Base-by-base conservation (phyloP, 2,888 invertebrate species). In the Balanococcus diminutus region DNA sequence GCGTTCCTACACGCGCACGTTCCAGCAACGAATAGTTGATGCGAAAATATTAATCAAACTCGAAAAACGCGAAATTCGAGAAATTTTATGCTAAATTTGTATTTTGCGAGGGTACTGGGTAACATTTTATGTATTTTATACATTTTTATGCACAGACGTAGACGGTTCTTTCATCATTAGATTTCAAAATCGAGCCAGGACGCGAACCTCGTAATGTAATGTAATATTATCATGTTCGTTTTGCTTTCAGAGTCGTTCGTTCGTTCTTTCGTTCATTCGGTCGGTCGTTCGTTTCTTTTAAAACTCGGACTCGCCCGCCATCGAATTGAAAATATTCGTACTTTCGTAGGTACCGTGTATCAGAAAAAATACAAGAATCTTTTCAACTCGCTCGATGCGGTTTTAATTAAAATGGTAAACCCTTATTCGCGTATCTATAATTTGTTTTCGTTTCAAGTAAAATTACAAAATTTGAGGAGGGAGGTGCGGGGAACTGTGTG, bases 31-130 rank as follows among this genome's bases (percentile, higher is more conserved):
- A 19, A 51, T 67, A 25, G 25, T 67, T 67, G 2, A 75, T 75
- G 75, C 75, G 32, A 75, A 75, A 75, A 75, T 75, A 75, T 75
- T 75, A 75, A 75, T 75, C 75, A 75, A 75, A 75, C 32, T 75
- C 28, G n/a, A n/a, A 19, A 51, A 75, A 75, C 32, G 75, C 32
- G 19, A 75, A 75, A 75, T 31, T 75, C 22, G 14, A 32, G 75
- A 75, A 75, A 75, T 75, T 32, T 75, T 32, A 32, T 75, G 14
- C 72, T 22, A 19, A 56, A 22, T 56, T 56, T 25, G 61, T 67
- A 25, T 25, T 67, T 25, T 25, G 9, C 25, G 28, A 25, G 61
- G n/a, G 61, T 4, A 28, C 25, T 11, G 61, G n/a, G 61, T 4
- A 28, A 67, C 22, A 9, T 67, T 67, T 67, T 25, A 14, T n/a